phyloP scores from a whole-genome alignment of 2,113 vertebrate genomes.

The Rhinopithecus roxellana region DNA sequence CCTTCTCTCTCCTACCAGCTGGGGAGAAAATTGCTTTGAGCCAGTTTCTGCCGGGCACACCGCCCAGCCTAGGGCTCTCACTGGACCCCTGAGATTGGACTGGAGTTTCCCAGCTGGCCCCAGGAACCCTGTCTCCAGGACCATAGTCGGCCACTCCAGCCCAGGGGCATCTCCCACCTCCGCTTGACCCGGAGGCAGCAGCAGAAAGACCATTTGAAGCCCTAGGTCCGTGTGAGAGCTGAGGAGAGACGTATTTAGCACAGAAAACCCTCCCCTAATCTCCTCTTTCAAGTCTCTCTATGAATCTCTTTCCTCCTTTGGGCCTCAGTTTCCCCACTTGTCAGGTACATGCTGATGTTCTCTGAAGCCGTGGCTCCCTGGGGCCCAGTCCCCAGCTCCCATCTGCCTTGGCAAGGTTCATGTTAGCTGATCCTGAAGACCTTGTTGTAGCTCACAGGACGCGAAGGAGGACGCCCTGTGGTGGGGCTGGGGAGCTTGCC shows the following conservation, averaged over 20 bases:
- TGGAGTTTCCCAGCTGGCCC: conserved; percentile 15
- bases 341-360: neutral
- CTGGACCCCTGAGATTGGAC: conserved; percentile 1
- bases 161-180: neutral
- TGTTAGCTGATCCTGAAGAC: neutral
- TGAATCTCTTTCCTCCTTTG: neutral
- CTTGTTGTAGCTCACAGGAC: neutral
- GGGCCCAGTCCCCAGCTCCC: neutral
- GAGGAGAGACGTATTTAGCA: neutral
- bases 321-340: neutral
- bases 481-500: neutral
- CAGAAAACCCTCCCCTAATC: neutral
- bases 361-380: neutral
- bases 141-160: neutral
- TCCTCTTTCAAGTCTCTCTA: neutral
- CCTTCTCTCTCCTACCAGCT: conserved; percentile 48
- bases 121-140: neutral
- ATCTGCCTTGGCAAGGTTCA: neutral
- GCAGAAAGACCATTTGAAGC: neutral
- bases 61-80: neutral
- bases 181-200: neutral
- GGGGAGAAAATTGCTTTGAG: conserved; percentile 58
- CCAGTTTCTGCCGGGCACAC: neutral
- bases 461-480: neutral
- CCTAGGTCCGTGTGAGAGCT: neutral